These are phyloP conservation scores for Bunonema sp. DNA, from an alignment of 2,888 invertebrate genomes.

Conservation along the genomic window DNA sequence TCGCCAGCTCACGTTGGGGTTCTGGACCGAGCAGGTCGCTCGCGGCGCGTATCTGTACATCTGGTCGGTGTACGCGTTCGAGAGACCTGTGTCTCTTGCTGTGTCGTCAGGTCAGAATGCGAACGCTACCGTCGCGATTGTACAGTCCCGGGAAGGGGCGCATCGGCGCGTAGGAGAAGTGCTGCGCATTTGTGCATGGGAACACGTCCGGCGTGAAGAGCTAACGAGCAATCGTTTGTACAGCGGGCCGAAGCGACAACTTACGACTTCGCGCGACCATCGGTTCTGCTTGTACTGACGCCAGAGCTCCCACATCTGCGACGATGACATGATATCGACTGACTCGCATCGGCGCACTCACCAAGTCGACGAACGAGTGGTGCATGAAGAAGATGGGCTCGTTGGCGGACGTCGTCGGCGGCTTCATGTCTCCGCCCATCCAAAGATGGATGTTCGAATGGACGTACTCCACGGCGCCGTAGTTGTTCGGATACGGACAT, in stretches of 20 bases:
- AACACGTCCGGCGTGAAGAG: constrained; percentile 25
- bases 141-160: constrained; percentile 32
- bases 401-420: constrained; percentile 35
- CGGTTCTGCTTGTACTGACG: constrained; percentile 33
- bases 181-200: constrained; percentile 34
- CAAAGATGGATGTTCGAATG: constrained; percentile 40
- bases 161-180: constrained; percentile 40
- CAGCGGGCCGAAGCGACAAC: not conserved
- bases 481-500: constrained; percentile 40
- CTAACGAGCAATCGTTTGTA: no score
- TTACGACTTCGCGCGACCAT: constrained; percentile 30
- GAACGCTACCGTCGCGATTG: constrained; percentile 28
- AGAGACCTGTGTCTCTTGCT: no score
- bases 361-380: constrained; percentile 46
- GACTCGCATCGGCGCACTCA: no score
- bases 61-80: constrained; percentile 40
- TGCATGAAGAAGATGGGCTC: constrained; percentile 44
- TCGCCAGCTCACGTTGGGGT: no score
- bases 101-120: no score
- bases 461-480: constrained; percentile 36
- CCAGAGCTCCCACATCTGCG: constrained; percentile 45
- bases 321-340: no score
- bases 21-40: constrained; percentile 26
- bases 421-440: constrained; percentile 23
- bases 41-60: constrained; percentile 42